These are phyloP conservation scores for Zygogramma bicolorata DNA, from an alignment of 2,888 invertebrate species.

Conservation along the genomic window DNA sequence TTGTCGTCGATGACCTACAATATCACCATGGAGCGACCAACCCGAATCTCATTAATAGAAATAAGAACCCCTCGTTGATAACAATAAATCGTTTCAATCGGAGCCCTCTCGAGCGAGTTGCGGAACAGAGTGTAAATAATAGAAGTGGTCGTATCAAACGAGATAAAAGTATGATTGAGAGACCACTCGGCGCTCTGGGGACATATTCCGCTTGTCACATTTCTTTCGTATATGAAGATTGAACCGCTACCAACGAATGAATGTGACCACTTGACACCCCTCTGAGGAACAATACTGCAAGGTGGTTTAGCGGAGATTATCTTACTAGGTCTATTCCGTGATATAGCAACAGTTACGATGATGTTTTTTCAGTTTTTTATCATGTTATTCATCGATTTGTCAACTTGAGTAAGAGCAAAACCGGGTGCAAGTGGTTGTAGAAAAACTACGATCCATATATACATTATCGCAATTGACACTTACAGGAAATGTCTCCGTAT, in stretches of 20 bases:
- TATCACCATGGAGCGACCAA: slow-evolving; percentile 30
- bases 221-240: slow-evolving; percentile 63
- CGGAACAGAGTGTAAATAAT: slow-evolving; percentile 61
- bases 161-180: slow-evolving; percentile 66
- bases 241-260: slow-evolving; percentile 65
- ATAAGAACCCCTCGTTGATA: slow-evolving; percentile 56
- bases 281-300: slow-evolving; percentile 37
- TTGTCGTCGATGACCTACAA: too few relatives aligned
- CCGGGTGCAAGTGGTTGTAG: too few relatives aligned
- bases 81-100: slow-evolving; percentile 63
- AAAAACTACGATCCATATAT: too few relatives aligned
- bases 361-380: neutral
- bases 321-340: neutral
- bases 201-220: slow-evolving; percentile 65
- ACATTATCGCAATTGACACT: too few relatives aligned
- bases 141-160: slow-evolving; percentile 59
- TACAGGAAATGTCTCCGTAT: too few relatives aligned
- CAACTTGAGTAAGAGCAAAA: too few relatives aligned
- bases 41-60: slow-evolving; percentile 57
- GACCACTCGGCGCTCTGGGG: slow-evolving; percentile 59
- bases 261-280: slow-evolving; percentile 65
- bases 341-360: too few relatives aligned
- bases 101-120: slow-evolving; percentile 55
- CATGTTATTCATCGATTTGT: neutral
- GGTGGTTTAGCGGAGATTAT: slow-evolving; percentile 26